A percentile compares a stretch with the other conserved stretches of the same genome.
Evolutionary conservation across 2,888 invertebrate species (phyloP).

Genomic region (Lobophora halterata): DNA sequence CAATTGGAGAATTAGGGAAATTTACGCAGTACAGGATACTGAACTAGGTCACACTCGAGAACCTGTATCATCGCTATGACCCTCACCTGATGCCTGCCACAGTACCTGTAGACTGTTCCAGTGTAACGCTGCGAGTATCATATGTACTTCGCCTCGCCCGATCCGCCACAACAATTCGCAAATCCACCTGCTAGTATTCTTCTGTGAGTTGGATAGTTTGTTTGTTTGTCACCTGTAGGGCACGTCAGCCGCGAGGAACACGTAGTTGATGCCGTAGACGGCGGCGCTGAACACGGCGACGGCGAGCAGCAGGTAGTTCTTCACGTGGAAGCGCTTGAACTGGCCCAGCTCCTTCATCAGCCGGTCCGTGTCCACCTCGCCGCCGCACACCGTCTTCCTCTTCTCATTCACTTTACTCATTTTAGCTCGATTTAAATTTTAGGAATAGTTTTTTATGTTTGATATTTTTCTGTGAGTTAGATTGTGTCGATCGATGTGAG

Average conservation of each 20-base stretch:
- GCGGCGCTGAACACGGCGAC: conserved; percentile 48
- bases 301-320: conserved; percentile 53
- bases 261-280: conserved; percentile 59
- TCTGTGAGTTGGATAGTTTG: no score
- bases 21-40: conserved; percentile 2
- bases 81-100: no score
- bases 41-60: conserved; percentile 1
- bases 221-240: conserved; percentile 62
- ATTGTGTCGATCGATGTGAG: no score
- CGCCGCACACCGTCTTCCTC: conserved; percentile 24
- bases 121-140: no score
- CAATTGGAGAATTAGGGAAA: conserved; percentile 2
- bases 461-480: neutral
- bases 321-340: conserved; percentile 56
- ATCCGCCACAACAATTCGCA: no score
- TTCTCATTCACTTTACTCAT: no score
- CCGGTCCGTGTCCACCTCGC: conserved; percentile 54
- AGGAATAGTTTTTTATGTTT: neutral
- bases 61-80: no score
- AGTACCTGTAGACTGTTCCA: no score
- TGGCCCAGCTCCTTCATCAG: conserved; percentile 68
- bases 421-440: no score
- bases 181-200: no score
- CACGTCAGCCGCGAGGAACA: conserved; percentile 66
- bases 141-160: no score